Percentiles rank a stretch among this genome's conserved stretches.
Conservation (phyloP, 2,888 invertebrate genomes). For the Callyntrura guangdongensis region DNA sequence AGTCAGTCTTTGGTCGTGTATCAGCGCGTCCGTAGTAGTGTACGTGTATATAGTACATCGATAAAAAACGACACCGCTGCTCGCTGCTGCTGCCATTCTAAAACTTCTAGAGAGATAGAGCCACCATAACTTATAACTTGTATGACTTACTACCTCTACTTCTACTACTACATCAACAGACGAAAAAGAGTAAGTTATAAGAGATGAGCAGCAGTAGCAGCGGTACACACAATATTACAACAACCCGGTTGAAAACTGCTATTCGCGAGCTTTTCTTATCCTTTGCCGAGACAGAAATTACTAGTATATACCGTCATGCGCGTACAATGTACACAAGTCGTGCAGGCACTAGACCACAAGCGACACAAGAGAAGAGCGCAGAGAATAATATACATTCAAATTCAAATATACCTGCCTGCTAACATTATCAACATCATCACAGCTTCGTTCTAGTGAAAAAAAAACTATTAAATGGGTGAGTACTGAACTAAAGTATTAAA, state of each 20-base stretch:
- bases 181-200: background rate
- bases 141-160: background rate
- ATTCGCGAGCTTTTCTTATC: background rate
- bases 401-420: background rate
- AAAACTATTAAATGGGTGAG: slow-evolving; percentile 33
- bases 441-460: background rate
- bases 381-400: background rate
- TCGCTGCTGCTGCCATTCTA: slow-evolving; percentile 18
- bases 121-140: background rate
- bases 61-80: slow-evolving; percentile 17
- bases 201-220: background rate
- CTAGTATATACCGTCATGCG: no score
- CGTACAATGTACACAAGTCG: background rate
- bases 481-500: background rate
- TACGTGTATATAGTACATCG: background rate
- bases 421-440: slow-evolving; percentile 37
- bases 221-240: slow-evolving; percentile 21
- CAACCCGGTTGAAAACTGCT: slow-evolving; percentile 59
- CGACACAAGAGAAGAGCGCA: slow-evolving; percentile 29
- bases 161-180: background rate
- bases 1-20: slow-evolving; percentile 19
- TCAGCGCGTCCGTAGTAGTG: slow-evolving; percentile 1
- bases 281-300: no score
- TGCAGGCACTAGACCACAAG: slow-evolving; percentile 46
- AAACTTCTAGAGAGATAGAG: slow-evolving; percentile 18